These are phyloP conservation scores for Oceanodroma leucorhoa DNA, from an alignment of 2,797 vertebrate genomes.

Conservation along the genomic window DNA sequence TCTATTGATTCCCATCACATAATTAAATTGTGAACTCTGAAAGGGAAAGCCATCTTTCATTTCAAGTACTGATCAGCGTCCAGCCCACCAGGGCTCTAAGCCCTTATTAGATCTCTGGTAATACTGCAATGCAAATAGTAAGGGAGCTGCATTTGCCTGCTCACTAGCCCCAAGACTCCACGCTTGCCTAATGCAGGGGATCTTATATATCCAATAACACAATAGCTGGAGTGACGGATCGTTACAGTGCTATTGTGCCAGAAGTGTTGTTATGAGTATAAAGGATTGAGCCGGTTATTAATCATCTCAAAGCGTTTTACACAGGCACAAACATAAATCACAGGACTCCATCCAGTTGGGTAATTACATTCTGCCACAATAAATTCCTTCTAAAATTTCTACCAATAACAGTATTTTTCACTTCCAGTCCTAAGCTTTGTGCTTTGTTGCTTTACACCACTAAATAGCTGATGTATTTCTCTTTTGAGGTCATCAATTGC, in stretches of 20 bases:
- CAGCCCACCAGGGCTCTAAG: slow-evolving; percentile 2
- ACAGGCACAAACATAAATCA: background rate
- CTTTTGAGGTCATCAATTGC: background rate
- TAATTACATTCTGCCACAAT: slow-evolving; percentile 34
- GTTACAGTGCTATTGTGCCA: background rate
- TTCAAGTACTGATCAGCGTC: background rate
- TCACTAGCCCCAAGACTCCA: background rate
- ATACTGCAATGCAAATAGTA: slow-evolving; percentile 4
- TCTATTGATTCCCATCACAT: slow-evolving; percentile 28
- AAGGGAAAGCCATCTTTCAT: slow-evolving; percentile 32
- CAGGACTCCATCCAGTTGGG: background rate
- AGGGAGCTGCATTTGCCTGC: background rate
- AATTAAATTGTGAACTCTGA: slow-evolving; percentile 55
- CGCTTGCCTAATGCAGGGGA: background rate
- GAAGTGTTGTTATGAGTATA: slow-evolving; percentile 39
- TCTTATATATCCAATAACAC: background rate
- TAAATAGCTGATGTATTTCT: slow-evolving; percentile 12
- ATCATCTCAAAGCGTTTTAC: slow-evolving; percentile 32
- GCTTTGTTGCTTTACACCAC: background rate
- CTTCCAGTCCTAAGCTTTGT: background rate
- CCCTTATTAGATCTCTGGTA: background rate
- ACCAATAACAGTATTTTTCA: slow-evolving; percentile 18
- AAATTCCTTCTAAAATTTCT: slow-evolving; percentile 44
- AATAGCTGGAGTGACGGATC: background rate
- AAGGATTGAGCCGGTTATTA: slow-evolving; percentile 36